phyloP scores from a whole-genome alignment of 2,888 invertebrate genomes.

The Melolontha melolontha region DNA sequence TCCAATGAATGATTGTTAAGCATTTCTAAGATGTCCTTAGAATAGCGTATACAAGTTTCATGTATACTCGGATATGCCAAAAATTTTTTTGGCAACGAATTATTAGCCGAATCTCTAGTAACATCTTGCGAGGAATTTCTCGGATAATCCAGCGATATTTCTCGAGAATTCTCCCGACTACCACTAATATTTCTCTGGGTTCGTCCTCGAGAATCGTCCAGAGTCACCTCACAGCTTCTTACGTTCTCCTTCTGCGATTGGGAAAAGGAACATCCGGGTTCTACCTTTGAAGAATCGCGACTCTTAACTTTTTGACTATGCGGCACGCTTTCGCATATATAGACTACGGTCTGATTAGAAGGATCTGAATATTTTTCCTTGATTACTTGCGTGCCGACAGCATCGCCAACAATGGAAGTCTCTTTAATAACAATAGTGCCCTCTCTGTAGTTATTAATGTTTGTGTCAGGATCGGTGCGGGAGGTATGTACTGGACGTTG shows the following conservation, averaged over 20 bases:
- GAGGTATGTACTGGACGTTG: slow-evolving; percentile 22
- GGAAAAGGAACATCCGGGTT: neutral
- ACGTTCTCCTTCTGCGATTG: neutral
- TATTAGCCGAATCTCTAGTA: slow-evolving; percentile 10
- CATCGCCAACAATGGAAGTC: slow-evolving; percentile 37
- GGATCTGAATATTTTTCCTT: slow-evolving; percentile 43
- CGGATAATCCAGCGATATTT: slow-evolving; percentile 27
- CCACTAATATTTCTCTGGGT: neutral
- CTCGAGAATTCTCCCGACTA: slow-evolving; percentile 10
- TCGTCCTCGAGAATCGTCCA: slow-evolving; percentile 8
- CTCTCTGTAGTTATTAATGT: slow-evolving; percentile 37
- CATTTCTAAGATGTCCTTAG: slow-evolving; percentile 40
- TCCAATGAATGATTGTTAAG: slow-evolving; percentile 27
- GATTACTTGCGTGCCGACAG: slow-evolving; percentile 36
- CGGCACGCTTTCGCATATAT: slow-evolving; percentile 39
- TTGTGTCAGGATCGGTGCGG: slow-evolving; percentile 35
- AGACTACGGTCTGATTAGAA: slow-evolving; percentile 42
- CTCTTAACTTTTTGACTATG: slow-evolving; percentile 24
- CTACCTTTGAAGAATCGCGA: slow-evolving; percentile 7
- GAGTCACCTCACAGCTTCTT: slow-evolving; percentile 33
- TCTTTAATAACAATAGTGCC: slow-evolving; percentile 40
- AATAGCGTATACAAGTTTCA: slow-evolving; percentile 39
- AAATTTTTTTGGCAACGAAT: slow-evolving; percentile 9
- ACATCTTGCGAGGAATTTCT: slow-evolving; percentile 12
- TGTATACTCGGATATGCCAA: slow-evolving; percentile 27